phyloP scores from a whole-genome alignment of 1,140 invertebrate genomes.

The Ephestia elutella region DNA sequence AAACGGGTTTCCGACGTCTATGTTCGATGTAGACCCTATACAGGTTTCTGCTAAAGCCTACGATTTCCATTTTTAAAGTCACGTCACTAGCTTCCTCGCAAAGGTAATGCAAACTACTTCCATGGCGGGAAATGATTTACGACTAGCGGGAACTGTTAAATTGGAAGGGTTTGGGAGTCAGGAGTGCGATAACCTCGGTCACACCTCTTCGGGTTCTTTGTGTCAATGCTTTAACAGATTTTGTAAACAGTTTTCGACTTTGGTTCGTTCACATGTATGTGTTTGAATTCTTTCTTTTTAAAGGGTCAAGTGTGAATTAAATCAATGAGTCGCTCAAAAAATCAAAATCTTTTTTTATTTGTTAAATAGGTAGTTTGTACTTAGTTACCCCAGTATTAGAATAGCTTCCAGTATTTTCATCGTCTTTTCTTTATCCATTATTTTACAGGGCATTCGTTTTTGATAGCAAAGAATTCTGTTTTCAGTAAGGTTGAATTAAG shows the following conservation, averaged over 20 bases:
- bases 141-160: constrained; percentile 1
- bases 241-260: neutral
- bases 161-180: neutral
- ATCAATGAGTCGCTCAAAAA: no score
- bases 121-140: neutral
- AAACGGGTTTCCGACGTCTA: neutral
- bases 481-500: no score
- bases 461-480: no score
- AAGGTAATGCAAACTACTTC: neutral
- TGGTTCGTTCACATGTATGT: neutral
- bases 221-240: neutral
- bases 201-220: neutral
- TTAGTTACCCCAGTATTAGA: no score
- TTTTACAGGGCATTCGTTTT: no score
- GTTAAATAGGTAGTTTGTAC: no score
- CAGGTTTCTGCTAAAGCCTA: neutral
- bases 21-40: neutral
- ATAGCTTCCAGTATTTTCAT: no score
- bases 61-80: constrained; percentile 3
- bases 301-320: no score
- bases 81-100: constrained; percentile 1
- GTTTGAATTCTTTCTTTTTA: no score
- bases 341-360: no score
- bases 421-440: no score
- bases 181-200: constrained; percentile 2